Conservation (phyloP, 2,113 vertebrate species). For the Pomatorhinus ruficollis region DNA sequence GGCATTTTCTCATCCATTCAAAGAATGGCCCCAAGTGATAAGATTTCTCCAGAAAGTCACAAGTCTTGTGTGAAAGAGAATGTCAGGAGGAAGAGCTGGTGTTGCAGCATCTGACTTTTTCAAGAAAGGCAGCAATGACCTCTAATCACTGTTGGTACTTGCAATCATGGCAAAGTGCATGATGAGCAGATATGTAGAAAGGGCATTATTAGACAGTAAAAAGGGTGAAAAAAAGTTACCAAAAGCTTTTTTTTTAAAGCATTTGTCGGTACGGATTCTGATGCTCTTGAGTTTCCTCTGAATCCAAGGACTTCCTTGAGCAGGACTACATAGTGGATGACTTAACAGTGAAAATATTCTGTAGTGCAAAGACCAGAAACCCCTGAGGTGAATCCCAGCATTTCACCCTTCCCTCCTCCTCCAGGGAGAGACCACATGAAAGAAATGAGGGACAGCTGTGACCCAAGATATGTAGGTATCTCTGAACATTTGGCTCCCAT, state of each 20-base stretch:
- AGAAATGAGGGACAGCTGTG: slow-evolving; percentile 17
- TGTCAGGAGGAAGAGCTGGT: neutral
- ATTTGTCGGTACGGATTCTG: neutral
- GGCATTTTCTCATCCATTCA: neutral
- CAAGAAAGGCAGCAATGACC: neutral
- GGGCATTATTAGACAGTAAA: neutral
- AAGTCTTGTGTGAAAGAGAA: neutral
- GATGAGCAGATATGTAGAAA: neutral
- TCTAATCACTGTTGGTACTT: neutral
- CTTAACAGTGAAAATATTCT: slow-evolving; percentile 1
- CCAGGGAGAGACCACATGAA: slow-evolving; percentile 15
- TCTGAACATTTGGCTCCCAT: slow-evolving; percentile 49
- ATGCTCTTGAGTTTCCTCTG: neutral
- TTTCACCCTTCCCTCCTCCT: neutral
- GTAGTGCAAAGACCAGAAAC: neutral
- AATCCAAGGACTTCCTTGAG: neutral
- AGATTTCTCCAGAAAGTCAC: neutral
- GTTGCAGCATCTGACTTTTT: neutral
- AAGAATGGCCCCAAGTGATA: accelerated
- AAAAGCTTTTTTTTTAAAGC: neutral
- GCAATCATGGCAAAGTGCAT: neutral
- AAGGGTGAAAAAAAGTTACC: neutral
- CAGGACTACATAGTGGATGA: neutral
- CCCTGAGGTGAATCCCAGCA: neutral
- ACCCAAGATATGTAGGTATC: neutral